Percentiles rank a stretch among this genome's conserved stretches.
These are phyloP conservation scores for Artemia franciscana DNA, from an alignment of 1,140 invertebrate species.

Conservation along the genomic window DNA sequence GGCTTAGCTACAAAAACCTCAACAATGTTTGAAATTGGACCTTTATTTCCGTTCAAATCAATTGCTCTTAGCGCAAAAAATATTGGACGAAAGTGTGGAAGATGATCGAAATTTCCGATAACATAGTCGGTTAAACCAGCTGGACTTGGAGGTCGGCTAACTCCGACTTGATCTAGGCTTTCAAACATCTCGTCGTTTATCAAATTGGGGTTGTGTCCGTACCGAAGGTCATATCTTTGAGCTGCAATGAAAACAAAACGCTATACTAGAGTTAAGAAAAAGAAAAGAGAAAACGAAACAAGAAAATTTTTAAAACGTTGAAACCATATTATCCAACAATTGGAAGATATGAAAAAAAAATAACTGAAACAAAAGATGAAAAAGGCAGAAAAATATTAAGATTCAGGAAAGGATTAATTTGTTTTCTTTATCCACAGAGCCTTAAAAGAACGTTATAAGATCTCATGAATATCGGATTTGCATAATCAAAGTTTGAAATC, in stretches of 20 bases:
- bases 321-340: no score
- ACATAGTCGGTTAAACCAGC: constrained; percentile 18
- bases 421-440: no score
- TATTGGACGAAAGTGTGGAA: constrained; percentile 20
- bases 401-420: no score
- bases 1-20: constrained; percentile 23
- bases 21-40: constrained; percentile 30
- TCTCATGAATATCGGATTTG: no score
- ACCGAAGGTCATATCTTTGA: constrained; percentile 25
- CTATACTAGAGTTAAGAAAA: no score
- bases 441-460: no score
- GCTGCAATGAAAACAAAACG: constrained; percentile 18
- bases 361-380: no score
- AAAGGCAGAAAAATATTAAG: no score
- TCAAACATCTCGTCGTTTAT: constrained; percentile 22
- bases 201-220: constrained; percentile 15
- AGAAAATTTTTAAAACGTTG: no score
- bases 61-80: constrained; percentile 30
- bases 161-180: constrained; percentile 19
- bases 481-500: no score
- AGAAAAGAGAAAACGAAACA: no score
- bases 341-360: no score
- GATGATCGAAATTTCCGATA: constrained; percentile 10
- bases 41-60: constrained; percentile 19
- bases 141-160: constrained; percentile 12